Conservation (phyloP, 2,113 vertebrate species). For the Prolemur simus region DNA sequence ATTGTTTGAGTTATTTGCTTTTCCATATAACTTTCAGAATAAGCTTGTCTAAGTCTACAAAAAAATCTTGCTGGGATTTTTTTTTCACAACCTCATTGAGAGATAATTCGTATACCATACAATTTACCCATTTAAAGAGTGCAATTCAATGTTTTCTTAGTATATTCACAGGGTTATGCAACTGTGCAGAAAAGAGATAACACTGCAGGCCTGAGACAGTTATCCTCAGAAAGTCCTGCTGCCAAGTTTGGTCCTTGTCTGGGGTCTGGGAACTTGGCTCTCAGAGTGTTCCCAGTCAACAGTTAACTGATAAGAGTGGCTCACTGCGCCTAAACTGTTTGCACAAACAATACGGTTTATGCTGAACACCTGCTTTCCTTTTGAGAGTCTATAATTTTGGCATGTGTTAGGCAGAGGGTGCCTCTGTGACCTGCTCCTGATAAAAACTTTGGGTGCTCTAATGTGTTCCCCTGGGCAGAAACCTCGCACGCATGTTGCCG, state of each 20-base stretch:
- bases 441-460: not conserved
- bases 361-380: not conserved
- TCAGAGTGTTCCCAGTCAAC: not conserved
- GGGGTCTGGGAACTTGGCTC: not conserved
- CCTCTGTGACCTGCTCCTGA: not conserved
- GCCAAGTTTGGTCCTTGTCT: not conserved
- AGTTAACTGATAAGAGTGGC: not conserved
- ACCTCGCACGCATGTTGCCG: rapidly evolving
- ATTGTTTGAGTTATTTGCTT: not conserved
- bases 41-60: not conserved
- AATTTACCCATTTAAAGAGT: not conserved
- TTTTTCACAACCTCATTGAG: not conserved
- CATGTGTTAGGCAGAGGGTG: not conserved
- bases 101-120: not conserved
- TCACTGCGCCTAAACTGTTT: not conserved
- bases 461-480: not conserved
- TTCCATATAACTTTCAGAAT: not conserved
- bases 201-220: not conserved
- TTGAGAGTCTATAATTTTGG: not conserved
- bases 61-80: not conserved
- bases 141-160: not conserved
- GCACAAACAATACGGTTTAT: not conserved
- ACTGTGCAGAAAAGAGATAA: not conserved
- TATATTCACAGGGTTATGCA: not conserved
- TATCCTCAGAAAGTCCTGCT: not conserved